Base-by-base conservation (phyloP, 2,888 invertebrate genomes). In the Andrena praecox region DNA sequence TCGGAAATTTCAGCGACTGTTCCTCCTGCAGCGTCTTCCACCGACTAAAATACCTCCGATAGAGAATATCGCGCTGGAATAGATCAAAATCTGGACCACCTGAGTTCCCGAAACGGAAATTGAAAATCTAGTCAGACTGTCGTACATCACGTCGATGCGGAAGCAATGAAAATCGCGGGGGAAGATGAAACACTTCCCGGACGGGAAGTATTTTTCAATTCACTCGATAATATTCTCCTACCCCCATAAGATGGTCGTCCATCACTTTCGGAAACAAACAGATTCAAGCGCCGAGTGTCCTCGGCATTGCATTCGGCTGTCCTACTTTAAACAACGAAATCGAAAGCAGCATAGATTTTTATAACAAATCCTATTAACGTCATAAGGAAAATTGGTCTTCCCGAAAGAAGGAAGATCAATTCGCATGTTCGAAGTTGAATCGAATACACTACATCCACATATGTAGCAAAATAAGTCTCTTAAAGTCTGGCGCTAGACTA, bases 111-210 rank as follows among this genome's bases (percentile, higher is more conserved):
- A 35, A 56, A 63, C 72, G 72, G 80, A 48, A 79, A 80, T 80
- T 80, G 80, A 80, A 78, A 79, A 80, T 80, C 67, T 63, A 56
- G 80, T 68, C 48, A n/a, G 67, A 72, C 67, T 67, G 80, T 72
- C 80, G 72, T 80, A 79, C 68, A 80, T 80, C 80, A 80, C 54
- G 56, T 10, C 33, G 72, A 50, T 56, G 67, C 54, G 31, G 56
- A 63, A 54, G 35, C 71, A 68, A 79, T 79, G 80, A 79, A 80
- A 80, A 52, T 67, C 54, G 67, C 67, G 20, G 35, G 24, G 6
- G 62, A 35, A 56, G 79, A 80, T 80, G 72, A 79, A 80, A 71
- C 80, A 62, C 10, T 42, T 29, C 27, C 24, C 54, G 4, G 29
- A 42, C 52, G 27, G 60, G 69, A 60, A 66, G 60, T 80, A 77